Percentiles rank a stretch among this genome's conserved stretches.
Conservation (phyloP, 2,888 invertebrate genomes). For the Drosophila fulvimacula region DNA sequence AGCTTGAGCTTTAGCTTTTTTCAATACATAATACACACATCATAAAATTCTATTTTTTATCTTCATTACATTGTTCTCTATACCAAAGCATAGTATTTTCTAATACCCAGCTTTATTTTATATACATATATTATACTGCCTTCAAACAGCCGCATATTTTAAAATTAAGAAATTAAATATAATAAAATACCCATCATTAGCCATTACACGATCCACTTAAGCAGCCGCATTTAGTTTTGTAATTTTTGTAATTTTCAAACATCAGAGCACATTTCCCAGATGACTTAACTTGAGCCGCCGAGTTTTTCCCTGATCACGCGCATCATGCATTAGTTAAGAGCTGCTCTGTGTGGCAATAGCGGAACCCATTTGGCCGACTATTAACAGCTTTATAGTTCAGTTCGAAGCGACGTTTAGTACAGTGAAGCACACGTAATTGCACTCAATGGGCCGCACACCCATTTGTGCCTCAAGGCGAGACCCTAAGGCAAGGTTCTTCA, state of each 20-base stretch:
- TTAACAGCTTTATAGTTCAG: constrained; percentile 27
- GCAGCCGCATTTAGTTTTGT: constrained; percentile 19
- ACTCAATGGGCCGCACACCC: constrained; percentile 45
- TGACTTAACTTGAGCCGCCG: constrained; percentile 22
- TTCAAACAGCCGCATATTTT: too few relatives aligned
- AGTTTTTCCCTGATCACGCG: constrained; percentile 35
- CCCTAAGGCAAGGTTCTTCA: constrained; percentile 72
- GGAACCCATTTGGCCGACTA: constrained; percentile 45
- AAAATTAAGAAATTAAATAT: constrained; percentile 2
- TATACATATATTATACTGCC: too few relatives aligned
- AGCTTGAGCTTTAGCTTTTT: too few relatives aligned
- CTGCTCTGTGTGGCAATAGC: constrained; percentile 38
- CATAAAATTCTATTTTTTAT: too few relatives aligned
- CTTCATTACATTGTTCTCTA: background rate
- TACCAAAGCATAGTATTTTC: background rate
- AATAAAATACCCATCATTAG: constrained; percentile 14
- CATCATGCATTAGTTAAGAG: constrained; percentile 26
- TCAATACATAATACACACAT: too few relatives aligned
- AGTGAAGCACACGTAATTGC: constrained; percentile 32
- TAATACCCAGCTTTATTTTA: background rate
- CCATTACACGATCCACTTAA: constrained; percentile 17
- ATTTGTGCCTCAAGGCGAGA: constrained; percentile 49
- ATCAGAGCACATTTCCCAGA: constrained; percentile 43
- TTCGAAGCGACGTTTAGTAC: constrained; percentile 3
- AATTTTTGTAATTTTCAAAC: constrained; percentile 26